These are phyloP conservation scores for Aurelia sp. DNA, from an alignment of 30 jellyfish, hydroid and myxozoan genomes.

Conservation along the genomic window DNA sequence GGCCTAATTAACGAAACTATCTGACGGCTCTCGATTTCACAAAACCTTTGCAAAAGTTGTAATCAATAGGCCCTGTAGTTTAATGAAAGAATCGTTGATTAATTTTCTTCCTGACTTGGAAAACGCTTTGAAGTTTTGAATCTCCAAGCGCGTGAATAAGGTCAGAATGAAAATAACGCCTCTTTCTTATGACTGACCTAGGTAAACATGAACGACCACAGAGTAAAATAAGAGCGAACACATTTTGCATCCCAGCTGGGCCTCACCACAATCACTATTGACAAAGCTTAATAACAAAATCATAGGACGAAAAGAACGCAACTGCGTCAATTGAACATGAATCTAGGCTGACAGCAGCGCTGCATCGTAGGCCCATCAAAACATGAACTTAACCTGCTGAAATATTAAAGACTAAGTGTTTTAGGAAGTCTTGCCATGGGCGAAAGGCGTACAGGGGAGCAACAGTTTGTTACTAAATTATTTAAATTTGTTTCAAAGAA, in stretches of 20 bases:
- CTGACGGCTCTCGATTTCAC: too few species aligned
- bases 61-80: too few species aligned
- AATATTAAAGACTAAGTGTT: neutral
- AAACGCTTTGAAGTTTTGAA: neutral
- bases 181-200: neutral
- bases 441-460: neutral
- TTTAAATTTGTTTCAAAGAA: constrained; percentile 5
- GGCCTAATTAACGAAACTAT: too few species aligned
- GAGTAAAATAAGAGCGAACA: neutral
- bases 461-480: constrained; percentile 14
- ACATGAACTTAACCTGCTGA: neutral
- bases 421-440: neutral
- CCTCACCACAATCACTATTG: constrained; percentile 5
- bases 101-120: too few species aligned
- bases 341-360: neutral
- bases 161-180: constrained; percentile 3
- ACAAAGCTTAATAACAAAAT: constrained; percentile 10
- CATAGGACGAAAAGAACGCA: neutral
- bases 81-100: too few species aligned
- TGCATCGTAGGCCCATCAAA: neutral
- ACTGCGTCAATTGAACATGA: constrained; percentile 2
- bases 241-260: constrained; percentile 2
- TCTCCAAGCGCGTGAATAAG: neutral
- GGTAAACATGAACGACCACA: constrained; percentile 1
- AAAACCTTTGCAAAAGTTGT: too few species aligned